Evolutionary conservation across 2,113 vertebrate genomes (phyloP).

Genomic region (Azemiops feae): DNA sequence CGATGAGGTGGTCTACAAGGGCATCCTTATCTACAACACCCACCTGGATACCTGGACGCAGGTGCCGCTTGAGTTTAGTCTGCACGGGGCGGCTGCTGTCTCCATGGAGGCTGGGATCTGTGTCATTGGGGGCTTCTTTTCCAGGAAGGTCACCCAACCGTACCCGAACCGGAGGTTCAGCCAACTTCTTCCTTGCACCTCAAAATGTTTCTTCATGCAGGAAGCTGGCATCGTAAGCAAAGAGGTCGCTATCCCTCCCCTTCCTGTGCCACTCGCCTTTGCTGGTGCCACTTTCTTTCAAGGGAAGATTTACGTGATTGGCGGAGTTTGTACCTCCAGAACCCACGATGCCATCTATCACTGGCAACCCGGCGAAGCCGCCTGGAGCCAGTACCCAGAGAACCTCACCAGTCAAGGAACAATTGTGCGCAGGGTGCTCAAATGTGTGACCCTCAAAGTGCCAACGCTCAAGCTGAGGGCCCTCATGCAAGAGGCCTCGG

Average conservation of each 20-base stretch:
- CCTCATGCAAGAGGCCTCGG: neutral
- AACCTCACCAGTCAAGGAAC: neutral
- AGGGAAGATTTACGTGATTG: slow-evolving; percentile 19
- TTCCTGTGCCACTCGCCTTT: neutral
- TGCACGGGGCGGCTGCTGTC: neutral
- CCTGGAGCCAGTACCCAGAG: slow-evolving; percentile 15
- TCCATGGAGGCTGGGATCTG: slow-evolving; percentile 9
- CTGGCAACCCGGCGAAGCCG: neutral
- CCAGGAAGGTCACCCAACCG: neutral
- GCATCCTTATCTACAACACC: slow-evolving; percentile 7
- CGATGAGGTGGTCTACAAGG: neutral
- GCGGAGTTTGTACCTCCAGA: neutral
- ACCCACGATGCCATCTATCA: slow-evolving; percentile 17
- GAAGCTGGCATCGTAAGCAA: neutral
- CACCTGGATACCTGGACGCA: slow-evolving; percentile 6
- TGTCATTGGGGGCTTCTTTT: slow-evolving; percentile 12
- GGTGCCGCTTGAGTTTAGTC: neutral
- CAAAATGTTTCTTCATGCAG: neutral
- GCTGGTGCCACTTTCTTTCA: neutral
- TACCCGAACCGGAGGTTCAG: neutral
- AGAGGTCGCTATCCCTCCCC: neutral
- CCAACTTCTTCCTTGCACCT: neutral
- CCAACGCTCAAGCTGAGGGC: neutral
- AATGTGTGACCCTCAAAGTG: slow-evolving; percentile 9
- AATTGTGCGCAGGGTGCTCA: neutral